Evolutionary conservation across 2,888 invertebrate species (phyloP).

Genomic region (Scaptomyza polygonia): DNA sequence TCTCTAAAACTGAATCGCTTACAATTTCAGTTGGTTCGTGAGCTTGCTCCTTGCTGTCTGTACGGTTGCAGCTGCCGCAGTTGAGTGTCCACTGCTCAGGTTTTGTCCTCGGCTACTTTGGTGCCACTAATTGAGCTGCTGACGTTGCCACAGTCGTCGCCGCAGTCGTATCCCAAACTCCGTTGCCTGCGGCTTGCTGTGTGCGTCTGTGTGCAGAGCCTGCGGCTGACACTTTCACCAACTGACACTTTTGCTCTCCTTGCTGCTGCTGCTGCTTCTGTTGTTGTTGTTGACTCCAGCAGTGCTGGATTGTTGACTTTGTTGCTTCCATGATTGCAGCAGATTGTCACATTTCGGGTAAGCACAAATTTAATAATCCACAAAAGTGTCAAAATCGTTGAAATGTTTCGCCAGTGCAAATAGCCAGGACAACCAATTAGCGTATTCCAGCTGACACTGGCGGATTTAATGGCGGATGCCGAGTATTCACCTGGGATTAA

Average conservation of each 20-base stretch:
- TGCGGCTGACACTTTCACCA: conserved; percentile 37
- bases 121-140: conserved; percentile 76
- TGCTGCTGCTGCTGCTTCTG: conserved; percentile 12
- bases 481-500: conserved; percentile 83
- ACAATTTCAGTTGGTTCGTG: conserved; percentile 32
- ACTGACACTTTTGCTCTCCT: conserved; percentile 11
- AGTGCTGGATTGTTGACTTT: conserved; percentile 52
- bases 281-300: conserved; percentile 30
- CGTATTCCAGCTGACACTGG: conserved; percentile 71
- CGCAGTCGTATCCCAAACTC: conserved; percentile 13
- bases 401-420: conserved; percentile 63
- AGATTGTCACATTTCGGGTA: conserved; percentile 58
- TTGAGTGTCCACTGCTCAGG: conserved; percentile 42
- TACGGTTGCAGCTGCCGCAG: not conserved
- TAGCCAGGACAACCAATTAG: conserved; percentile 72
- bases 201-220: conserved; percentile 31
- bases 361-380: conserved; percentile 78
- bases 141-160: conserved; percentile 32
- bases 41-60: conserved; percentile 9
- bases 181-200: conserved; percentile 45
- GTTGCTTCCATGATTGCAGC: conserved; percentile 50
- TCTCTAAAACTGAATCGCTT: conserved; percentile 39
- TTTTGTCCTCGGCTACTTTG: conserved; percentile 74
- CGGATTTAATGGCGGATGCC: conserved; percentile 84
- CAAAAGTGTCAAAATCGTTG: conserved; percentile 67